Conservation (phyloP, 2,113 vertebrate genomes). For the Paradoxurus hermaphroditus region DNA sequence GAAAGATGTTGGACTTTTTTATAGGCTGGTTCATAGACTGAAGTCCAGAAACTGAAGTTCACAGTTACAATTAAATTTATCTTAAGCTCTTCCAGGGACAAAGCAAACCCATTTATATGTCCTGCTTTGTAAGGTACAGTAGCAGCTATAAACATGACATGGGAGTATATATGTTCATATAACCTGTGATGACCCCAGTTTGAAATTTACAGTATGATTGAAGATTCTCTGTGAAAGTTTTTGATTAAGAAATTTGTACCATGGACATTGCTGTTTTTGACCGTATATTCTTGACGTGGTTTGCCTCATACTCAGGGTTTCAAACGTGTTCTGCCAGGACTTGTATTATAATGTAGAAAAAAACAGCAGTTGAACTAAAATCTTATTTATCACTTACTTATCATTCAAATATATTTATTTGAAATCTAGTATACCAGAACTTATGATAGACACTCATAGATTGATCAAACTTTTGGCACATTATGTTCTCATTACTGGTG, state of each 20-base stretch:
- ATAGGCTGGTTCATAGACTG: not conserved
- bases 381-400: not conserved
- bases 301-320: not conserved
- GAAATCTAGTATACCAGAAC: not conserved
- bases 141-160: not conserved
- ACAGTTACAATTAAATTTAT: not conserved
- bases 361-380: not conserved
- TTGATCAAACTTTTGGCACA: not conserved
- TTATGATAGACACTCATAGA: not conserved
- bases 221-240: not conserved
- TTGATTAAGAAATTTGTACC: not conserved
- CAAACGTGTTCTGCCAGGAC: not conserved
- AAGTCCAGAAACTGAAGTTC: not conserved
- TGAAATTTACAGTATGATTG: not conserved
- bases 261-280: not conserved
- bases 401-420: not conserved
- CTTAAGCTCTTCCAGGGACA: not conserved
- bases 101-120: not conserved
- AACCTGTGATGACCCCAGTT: not conserved
- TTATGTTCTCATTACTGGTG: not conserved
- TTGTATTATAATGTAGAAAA: not conserved
- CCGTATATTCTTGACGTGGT: not conserved
- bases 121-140: not conserved
- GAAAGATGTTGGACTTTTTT: not conserved
- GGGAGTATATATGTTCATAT: not conserved